Conservation (phyloP, 2,113 vertebrate species). For the Trogon surrucura region DNA sequence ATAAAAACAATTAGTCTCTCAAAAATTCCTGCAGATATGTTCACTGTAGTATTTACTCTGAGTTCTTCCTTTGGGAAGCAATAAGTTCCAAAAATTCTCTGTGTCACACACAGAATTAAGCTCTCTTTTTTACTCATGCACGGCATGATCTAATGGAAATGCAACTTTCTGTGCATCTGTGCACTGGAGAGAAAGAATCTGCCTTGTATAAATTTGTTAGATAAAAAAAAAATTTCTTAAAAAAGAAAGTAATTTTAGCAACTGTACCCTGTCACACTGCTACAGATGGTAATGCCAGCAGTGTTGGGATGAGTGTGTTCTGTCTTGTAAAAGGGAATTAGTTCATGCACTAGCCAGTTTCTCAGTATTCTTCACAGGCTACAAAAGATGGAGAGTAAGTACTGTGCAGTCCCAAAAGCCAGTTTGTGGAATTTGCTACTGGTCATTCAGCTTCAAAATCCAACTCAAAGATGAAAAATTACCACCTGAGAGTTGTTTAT, state of each 20-base stretch:
- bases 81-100: not conserved
- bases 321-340: not conserved
- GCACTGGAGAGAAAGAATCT: not conserved
- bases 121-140: not conserved
- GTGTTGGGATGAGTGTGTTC: not conserved
- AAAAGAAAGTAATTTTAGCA: not conserved
- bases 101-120: not conserved
- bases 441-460: not conserved
- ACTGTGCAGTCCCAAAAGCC: not conserved
- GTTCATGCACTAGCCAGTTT: not conserved
- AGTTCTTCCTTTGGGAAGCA: constrained; percentile 18
- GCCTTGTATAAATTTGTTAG: not conserved
- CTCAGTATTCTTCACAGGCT: not conserved
- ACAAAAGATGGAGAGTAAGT: not conserved
- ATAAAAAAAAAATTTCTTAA: not conserved
- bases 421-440: not conserved
- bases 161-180: not conserved
- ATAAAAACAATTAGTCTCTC: not conserved
- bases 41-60: not conserved
- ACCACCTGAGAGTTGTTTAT: not conserved
- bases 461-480: not conserved
- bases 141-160: not conserved
- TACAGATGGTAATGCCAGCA: not conserved
- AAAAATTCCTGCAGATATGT: not conserved
- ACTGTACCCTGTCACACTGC: not conserved